Evolutionary conservation across 2,797 vertebrate species (phyloP).

Genomic region (Mormyrops attenuatus): DNA sequence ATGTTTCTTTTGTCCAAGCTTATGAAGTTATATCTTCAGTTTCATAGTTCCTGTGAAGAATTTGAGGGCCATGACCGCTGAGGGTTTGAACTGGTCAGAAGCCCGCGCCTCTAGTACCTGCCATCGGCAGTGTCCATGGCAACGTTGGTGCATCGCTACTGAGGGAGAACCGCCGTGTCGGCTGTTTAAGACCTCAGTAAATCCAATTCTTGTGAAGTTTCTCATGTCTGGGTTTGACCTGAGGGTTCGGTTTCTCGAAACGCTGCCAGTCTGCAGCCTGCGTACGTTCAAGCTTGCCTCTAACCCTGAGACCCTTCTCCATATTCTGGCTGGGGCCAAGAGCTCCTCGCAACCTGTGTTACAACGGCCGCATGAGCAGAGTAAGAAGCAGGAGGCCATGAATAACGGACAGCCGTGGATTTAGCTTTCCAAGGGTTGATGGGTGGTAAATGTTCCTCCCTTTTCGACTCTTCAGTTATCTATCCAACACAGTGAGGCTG

Average conservation of each 20-base stretch:
- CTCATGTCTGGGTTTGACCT: background rate
- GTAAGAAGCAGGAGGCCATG: background rate
- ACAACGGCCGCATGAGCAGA: background rate
- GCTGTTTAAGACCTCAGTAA: background rate
- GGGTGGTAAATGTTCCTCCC: background rate
- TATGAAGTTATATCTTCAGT: conserved; percentile 2
- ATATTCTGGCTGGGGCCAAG: background rate
- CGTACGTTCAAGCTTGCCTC: background rate
- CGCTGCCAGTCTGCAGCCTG: background rate
- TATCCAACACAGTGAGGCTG: background rate
- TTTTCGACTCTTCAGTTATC: background rate
- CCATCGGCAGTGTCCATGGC: conserved; percentile 1
- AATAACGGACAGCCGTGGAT: background rate
- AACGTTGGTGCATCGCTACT: background rate
- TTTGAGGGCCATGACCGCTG: background rate
- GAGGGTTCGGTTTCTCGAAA: background rate
- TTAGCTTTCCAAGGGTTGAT: background rate
- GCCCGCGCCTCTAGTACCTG: background rate
- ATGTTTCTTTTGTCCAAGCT: background rate
- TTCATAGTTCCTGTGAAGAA: conserved; percentile 1
- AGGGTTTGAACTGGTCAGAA: background rate
- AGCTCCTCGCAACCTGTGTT: background rate
- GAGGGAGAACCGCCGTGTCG: background rate
- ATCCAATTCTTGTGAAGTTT: background rate
- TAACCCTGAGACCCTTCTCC: background rate